Conservation (phyloP, 2,797 vertebrate species). For the Lagorchestes hirsutus region DNA sequence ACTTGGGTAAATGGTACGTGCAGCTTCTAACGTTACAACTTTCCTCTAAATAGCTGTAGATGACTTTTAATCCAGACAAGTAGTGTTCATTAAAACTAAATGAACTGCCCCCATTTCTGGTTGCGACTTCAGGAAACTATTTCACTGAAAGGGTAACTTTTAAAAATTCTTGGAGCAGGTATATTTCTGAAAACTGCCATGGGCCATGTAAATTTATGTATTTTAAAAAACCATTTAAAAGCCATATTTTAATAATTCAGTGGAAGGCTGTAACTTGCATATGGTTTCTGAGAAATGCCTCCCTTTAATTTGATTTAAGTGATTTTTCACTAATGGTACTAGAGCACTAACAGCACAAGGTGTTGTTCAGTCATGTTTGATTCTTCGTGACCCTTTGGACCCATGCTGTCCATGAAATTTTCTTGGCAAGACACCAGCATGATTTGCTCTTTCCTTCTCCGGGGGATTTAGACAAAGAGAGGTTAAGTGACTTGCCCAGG, state of each 20-base stretch:
- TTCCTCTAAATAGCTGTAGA: constrained; percentile 36
- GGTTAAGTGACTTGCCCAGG: background rate
- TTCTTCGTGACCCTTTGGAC: background rate
- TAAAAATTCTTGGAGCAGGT: constrained; percentile 20
- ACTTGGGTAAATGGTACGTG: background rate
- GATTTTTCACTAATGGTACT: constrained; percentile 32
- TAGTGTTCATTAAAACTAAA: constrained; percentile 38
- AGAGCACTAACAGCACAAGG: constrained; percentile 36
- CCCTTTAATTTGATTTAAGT: constrained; percentile 43
- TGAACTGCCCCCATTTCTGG: background rate
- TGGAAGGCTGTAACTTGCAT: constrained; percentile 3
- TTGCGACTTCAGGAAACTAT: background rate
- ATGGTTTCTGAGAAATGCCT: constrained; percentile 44
- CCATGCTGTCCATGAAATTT: background rate
- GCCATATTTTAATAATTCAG: background rate
- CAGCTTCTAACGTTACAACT: background rate
- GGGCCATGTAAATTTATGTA: constrained; percentile 33
- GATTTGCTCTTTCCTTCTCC: background rate
- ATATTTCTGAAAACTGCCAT: constrained; percentile 33
- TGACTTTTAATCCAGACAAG: constrained; percentile 35
- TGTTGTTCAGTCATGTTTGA: background rate
- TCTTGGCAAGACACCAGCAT: background rate
- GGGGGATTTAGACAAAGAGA: background rate
- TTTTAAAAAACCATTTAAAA: constrained; percentile 54
- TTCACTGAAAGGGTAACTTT: constrained; percentile 24